A percentile compares a stretch with the other conserved stretches of the same genome.
Evolutionary conservation across 2,113 vertebrate species (phyloP).

Genomic region (Colistium nudipinnis): DNA sequence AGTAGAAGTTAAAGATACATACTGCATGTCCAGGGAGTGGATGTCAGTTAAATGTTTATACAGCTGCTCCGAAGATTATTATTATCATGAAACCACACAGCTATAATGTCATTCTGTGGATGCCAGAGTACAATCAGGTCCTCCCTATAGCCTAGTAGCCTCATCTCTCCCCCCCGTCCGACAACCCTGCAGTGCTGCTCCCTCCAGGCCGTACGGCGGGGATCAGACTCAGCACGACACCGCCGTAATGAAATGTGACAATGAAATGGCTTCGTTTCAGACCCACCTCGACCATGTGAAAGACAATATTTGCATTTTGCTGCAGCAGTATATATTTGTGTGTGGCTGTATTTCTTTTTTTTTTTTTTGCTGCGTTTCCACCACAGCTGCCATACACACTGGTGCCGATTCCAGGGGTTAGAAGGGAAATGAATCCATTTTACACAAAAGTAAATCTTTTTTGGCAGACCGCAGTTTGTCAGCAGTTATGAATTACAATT

Average conservation of each 20-base stretch:
- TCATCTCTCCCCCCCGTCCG: constrained; percentile 63
- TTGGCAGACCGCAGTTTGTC: background rate
- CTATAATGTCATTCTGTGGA: constrained; percentile 85
- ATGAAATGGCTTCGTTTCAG: constrained; percentile 47
- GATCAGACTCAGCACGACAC: constrained; percentile 47
- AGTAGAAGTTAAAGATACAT: constrained; percentile 82
- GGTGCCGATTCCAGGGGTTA: background rate
- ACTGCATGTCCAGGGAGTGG: constrained; percentile 81
- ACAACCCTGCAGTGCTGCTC: constrained; percentile 58
- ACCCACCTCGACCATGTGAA: constrained; percentile 29
- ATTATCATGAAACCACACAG: constrained; percentile 86
- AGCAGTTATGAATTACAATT: constrained; percentile 5
- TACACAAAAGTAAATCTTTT: background rate
- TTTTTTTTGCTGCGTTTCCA: too few species aligned
- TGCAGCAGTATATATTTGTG: constrained; percentile 17
- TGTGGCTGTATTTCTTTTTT: background rate
- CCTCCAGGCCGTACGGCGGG: constrained; percentile 43
- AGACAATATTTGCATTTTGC: constrained; percentile 35
- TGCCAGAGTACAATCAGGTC: constrained; percentile 83
- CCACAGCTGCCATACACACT: background rate
- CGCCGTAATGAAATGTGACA: constrained; percentile 65
- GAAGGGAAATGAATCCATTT: too few species aligned
- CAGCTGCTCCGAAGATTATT: constrained; percentile 86
- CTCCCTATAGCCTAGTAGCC: constrained; percentile 77
- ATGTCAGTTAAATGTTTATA: constrained; percentile 86